These are phyloP conservation scores for Poecilus cupreus DNA, from an alignment of 2,888 invertebrate species.

Conservation along the genomic window DNA sequence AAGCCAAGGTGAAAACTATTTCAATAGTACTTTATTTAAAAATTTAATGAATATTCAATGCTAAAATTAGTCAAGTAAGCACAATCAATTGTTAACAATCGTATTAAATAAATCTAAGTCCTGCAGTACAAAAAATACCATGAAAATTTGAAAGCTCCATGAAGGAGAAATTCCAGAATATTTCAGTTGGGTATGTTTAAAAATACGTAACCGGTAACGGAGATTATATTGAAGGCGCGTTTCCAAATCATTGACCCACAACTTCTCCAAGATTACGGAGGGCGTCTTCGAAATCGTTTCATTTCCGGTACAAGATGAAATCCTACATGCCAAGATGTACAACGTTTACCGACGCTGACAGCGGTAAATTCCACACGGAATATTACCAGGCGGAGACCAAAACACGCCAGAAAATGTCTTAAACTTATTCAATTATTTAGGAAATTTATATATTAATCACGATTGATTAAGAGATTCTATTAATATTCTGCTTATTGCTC, in stretches of 20 bases:
- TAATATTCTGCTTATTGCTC: not conserved
- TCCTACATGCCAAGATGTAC: conserved; percentile 56
- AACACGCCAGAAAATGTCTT: not conserved
- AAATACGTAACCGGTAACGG: conserved; percentile 46
- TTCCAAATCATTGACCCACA: conserved; percentile 49
- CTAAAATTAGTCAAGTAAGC: no score
- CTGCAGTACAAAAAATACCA: no score
- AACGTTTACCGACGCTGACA: not conserved
- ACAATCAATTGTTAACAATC: no score
- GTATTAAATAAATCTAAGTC: no score
- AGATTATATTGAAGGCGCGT: conserved; percentile 50
- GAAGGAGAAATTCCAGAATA: no score
- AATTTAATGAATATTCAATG: no score
- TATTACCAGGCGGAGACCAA: not conserved
- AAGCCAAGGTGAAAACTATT: no score
- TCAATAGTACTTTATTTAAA: no score
- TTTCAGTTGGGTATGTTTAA: conserved; percentile 36
- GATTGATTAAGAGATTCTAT: not conserved
- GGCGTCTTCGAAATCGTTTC: conserved; percentile 71
- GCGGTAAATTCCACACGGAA: not conserved
- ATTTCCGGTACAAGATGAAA: conserved; percentile 70
- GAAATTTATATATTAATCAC: not conserved
- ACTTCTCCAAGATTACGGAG: conserved; percentile 66
- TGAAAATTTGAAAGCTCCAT: no score
- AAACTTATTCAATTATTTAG: conserved; percentile 15